Base-by-base conservation (phyloP, 1,140 invertebrate species). In the Trachymyrmex septentrionalis region DNA sequence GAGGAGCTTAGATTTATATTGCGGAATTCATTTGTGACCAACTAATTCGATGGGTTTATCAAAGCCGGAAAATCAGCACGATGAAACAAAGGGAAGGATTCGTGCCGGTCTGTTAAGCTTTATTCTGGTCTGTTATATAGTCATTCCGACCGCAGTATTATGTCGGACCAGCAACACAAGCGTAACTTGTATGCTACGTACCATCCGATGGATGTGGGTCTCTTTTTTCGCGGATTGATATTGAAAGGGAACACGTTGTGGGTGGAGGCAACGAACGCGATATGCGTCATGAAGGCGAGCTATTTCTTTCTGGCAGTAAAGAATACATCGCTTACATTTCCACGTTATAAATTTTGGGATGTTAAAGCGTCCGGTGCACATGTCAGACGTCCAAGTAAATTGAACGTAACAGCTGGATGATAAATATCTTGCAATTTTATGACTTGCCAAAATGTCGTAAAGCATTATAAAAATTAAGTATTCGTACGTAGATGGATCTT, bases 281-380 rank as follows among this genome's bases (percentile, higher is more conserved):
- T 55, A 50, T 27, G 63, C 77, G 48, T 71, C 77, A 69, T 71
- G 30, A 81, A 71, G 77, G 48, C 77, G 19, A 82, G 53, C 67
- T 16, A 59, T 84, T 84, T 75, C 69, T 75, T 84, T 84, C 55
- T 21, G 27, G 80, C 44, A 84, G 69, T 84, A 84, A 75, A 84
- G 69, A 50, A 82, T 71, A 55, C 44, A 69, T 82, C 53, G 80
- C 55, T 71, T 73, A 73, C 53, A 59, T 84, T 84, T 84, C 80
- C 69, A 48, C 69, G 80, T 84, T 84, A 84, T 84, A 84, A 84
- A 84, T 84, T 75, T 50, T 73, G 16, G 38, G 55, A 84, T 61
- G 69, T 75, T 72, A 63, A 84, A 84, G 38, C 55, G 38, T 69
- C 34, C 67, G 67, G 44, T 61, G 80, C 38, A 30, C 67, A 48